Evolutionary conservation across 2,113 vertebrate species (phyloP).

Genomic region (Cyprinodon brontotheroides): DNA sequence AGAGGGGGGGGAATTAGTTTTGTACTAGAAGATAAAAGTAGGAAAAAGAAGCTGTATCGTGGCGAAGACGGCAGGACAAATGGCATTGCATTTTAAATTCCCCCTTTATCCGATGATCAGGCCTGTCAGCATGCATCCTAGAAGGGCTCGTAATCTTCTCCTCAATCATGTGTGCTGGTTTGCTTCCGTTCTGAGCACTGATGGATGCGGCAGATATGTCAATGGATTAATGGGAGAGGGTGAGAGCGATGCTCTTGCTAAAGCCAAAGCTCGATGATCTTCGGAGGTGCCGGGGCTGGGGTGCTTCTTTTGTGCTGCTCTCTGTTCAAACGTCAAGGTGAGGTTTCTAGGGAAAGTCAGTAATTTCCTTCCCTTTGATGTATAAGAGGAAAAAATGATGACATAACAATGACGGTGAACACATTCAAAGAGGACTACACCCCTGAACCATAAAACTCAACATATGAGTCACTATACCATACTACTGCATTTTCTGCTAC

Average conservation of each 20-base stretch:
- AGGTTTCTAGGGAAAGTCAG: conserved; percentile 22
- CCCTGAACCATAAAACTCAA: too few species aligned
- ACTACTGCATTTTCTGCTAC: too few species aligned
- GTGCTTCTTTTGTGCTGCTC: neutral
- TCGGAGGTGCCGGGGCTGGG: neutral
- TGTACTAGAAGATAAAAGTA: neutral
- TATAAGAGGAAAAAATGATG: neutral
- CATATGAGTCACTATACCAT: too few species aligned
- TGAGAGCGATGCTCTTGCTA: conserved; percentile 8
- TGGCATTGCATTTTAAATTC: neutral
- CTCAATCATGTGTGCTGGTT: neutral
- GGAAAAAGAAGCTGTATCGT: neutral
- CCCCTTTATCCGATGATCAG: conserved; percentile 11
- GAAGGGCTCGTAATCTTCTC: conserved; percentile 13
- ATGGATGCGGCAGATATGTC: neutral
- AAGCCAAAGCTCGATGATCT: conserved; percentile 13
- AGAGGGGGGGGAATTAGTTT: conserved; percentile 47
- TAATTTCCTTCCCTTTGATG: conserved; percentile 6
- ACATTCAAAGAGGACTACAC: neutral
- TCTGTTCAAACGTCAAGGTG: neutral
- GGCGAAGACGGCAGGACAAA: conserved; percentile 9
- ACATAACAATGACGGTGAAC: neutral
- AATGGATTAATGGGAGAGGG: conserved; percentile 2
- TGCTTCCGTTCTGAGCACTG: neutral
- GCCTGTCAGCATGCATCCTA: conserved; percentile 12